Conservation (phyloP, 2,888 invertebrate genomes). For the Dinocampus coccinellae region DNA sequence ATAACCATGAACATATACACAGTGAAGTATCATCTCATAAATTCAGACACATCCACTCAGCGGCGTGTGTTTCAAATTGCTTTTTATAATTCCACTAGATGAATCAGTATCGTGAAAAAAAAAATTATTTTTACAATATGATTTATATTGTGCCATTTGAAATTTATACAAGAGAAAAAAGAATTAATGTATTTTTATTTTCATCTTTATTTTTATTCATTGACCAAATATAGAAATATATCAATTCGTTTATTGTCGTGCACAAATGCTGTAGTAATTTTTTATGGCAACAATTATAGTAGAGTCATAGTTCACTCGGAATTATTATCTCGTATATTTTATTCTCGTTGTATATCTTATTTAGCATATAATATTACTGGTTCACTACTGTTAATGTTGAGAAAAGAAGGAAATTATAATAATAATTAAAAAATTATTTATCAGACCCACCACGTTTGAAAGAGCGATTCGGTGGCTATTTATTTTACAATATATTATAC, state of each 20-base stretch:
- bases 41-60: not conserved
- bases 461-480: not conserved
- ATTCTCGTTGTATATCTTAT: not conserved
- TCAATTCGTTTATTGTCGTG: not conserved
- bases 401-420: not conserved
- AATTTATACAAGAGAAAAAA: no score
- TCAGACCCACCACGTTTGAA: not conserved
- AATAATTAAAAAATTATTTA: not conserved
- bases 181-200: no score
- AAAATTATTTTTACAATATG: not conserved
- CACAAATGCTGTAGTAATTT: not conserved
- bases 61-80: not conserved
- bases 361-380: slow-evolving; percentile 9
- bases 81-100: not conserved
- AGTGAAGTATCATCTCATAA: not conserved
- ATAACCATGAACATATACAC: not conserved
- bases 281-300: slow-evolving; percentile 6
- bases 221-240: not conserved
- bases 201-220: not conserved
- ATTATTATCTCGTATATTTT: not conserved
- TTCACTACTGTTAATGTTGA: slow-evolving; percentile 1
- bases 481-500: not conserved
- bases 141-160: not conserved
- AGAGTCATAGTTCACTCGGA: slow-evolving; percentile 4
- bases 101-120: not conserved